Percentiles rank a stretch among this genome's conserved stretches.
These are phyloP conservation scores for Aurelia coerulea DNA, from an alignment of 30 jellyfish, hydroid and myxozoan species.

Conservation along the genomic window DNA sequence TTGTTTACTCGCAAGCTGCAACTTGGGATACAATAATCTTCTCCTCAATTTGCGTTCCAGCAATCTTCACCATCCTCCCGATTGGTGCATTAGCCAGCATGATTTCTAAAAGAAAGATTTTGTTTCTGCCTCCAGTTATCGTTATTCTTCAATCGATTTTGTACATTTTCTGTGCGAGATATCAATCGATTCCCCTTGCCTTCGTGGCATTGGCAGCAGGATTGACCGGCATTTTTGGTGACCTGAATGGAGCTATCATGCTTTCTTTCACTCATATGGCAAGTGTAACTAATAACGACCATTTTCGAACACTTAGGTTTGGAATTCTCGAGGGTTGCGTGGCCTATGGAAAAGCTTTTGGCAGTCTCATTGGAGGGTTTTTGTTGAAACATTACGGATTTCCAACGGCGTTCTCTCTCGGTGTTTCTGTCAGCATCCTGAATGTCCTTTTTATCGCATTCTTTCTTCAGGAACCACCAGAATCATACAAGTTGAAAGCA, in stretches of 20 bases:
- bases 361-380: constrained; percentile 27
- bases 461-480: constrained; percentile 21
- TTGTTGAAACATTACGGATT: constrained; percentile 37
- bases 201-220: constrained; percentile 42
- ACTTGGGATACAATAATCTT: constrained; percentile 44
- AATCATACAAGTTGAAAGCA: neutral
- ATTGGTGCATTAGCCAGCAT: constrained; percentile 50
- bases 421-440: constrained; percentile 5
- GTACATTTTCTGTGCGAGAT: constrained; percentile 32
- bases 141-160: constrained; percentile 26
- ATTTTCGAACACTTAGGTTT: constrained; percentile 48
- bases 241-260: constrained; percentile 46
- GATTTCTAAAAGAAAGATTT: constrained; percentile 13
- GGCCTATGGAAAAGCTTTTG: constrained; percentile 38
- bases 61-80: constrained; percentile 32
- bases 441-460: constrained; percentile 53
- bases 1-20: constrained; percentile 36
- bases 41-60: constrained; percentile 31
- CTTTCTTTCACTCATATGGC: constrained; percentile 64
- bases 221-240: constrained; percentile 45
- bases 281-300: constrained; percentile 39
- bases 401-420: constrained; percentile 17
- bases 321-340: constrained; percentile 34
- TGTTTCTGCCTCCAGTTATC: constrained; percentile 16
- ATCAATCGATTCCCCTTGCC: neutral